Evolutionary conservation across 2,797 vertebrate species (phyloP).

Genomic region (Galagoides demidoff): DNA sequence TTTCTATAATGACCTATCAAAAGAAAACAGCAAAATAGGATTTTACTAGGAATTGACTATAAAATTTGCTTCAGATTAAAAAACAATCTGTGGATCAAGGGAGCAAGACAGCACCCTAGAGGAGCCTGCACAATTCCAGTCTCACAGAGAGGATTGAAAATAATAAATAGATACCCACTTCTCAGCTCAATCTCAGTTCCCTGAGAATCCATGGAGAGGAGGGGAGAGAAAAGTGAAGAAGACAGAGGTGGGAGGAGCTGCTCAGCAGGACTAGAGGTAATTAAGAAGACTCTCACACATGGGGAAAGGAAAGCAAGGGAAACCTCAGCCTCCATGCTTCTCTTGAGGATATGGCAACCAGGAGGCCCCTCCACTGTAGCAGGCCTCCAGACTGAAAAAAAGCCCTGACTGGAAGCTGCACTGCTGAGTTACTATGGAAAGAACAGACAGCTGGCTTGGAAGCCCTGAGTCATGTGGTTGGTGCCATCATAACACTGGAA

Average conservation of each 20-base stretch:
- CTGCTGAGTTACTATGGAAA: too few relatives aligned
- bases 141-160: neutral
- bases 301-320: neutral
- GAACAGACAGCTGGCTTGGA: neutral
- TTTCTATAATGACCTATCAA: neutral
- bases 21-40: neutral
- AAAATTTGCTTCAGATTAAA: neutral
- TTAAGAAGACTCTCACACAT: neutral
- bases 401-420: neutral
- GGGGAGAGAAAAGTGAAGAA: neutral
- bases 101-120: neutral
- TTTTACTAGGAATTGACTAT: slow-evolving; percentile 12
- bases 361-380: neutral
- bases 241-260: neutral
- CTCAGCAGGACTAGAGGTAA: neutral
- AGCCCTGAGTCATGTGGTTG: neutral
- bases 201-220: neutral
- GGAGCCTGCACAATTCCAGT: neutral
- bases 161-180: neutral
- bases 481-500: neutral
- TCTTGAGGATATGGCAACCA: neutral
- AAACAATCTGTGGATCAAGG: neutral
- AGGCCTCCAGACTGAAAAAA: neutral
- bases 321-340: neutral
- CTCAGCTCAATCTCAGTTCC: neutral